phyloP scores from a whole-genome alignment of 2,797 vertebrate species.

The Crotalus adamanteus region DNA sequence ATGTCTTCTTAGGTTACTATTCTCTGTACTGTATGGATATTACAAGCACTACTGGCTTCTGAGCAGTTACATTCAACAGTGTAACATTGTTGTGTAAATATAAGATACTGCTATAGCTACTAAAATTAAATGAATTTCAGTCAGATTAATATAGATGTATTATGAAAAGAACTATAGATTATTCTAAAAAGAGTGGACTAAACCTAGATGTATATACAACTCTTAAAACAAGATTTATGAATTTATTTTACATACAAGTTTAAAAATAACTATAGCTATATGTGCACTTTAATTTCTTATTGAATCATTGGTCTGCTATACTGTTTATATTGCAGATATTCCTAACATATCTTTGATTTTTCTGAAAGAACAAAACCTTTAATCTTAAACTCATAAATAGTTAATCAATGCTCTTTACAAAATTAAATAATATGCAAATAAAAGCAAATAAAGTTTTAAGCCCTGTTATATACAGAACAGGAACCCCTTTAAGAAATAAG shows the following conservation, averaged over 20 bases:
- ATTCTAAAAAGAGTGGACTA: neutral
- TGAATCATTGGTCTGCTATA: conserved; percentile 35
- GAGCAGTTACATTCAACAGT: neutral
- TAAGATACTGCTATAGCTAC: neutral
- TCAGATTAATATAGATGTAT: neutral
- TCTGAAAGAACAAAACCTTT: conserved; percentile 51
- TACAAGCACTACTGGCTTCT: neutral
- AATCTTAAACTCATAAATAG: conserved; percentile 49
- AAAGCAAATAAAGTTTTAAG: conserved; percentile 36
- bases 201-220: neutral
- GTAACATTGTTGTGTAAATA: neutral
- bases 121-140: neutral
- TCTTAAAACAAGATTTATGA: neutral
- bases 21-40: neutral
- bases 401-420: conserved; percentile 47
- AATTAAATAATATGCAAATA: conserved; percentile 39
- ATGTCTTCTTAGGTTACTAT: neutral
- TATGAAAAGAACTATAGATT: neutral
- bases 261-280: conserved; percentile 25
- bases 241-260: conserved; percentile 5
- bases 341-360: conserved; percentile 59
- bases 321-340: conserved; percentile 41
- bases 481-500: conserved; percentile 28
- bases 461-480: conserved; percentile 44
- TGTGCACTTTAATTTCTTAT: conserved; percentile 28